Evolutionary conservation across 1,140 invertebrate species (phyloP).

Genomic region (Drosophila pachea): DNA sequence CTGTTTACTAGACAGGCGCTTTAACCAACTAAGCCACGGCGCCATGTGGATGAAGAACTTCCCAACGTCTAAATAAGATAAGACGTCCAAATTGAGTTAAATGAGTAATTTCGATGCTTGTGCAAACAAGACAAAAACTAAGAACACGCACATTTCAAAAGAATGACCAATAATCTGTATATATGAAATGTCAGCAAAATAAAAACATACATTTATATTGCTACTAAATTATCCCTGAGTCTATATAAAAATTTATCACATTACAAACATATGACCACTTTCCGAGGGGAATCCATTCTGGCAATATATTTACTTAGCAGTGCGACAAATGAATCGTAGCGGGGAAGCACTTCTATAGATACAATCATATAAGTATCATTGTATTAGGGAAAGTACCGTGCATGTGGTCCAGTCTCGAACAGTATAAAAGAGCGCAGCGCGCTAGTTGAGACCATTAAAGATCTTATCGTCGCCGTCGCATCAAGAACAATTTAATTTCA

Average conservation of each 20-base stretch:
- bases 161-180: no score
- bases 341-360: constrained; percentile 19
- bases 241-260: not conserved
- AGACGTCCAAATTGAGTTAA: not conserved
- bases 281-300: constrained; percentile 13
- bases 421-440: constrained; percentile 44
- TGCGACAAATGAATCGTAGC: constrained; percentile 1
- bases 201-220: not conserved
- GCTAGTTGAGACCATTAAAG: constrained; percentile 23
- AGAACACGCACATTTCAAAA: not conserved
- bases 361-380: not conserved
- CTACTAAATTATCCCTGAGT: no score
- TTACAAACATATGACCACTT: not conserved
- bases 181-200: not conserved
- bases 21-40: constrained; percentile 83
- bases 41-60: constrained; percentile 48
- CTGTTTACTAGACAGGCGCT: constrained; percentile 84
- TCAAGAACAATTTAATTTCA: constrained; percentile 3
- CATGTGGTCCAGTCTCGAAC: not conserved
- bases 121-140: not conserved
- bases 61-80: no score
- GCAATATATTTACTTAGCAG: not conserved
- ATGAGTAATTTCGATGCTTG: not conserved
- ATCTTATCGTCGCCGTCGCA: constrained; percentile 2
- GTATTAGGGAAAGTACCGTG: constrained; percentile 33